Percentiles rank a stretch among this genome's conserved stretches.
phyloP scores from a whole-genome alignment of 2,888 invertebrate species.

The Cataglyphis cursor region DNA sequence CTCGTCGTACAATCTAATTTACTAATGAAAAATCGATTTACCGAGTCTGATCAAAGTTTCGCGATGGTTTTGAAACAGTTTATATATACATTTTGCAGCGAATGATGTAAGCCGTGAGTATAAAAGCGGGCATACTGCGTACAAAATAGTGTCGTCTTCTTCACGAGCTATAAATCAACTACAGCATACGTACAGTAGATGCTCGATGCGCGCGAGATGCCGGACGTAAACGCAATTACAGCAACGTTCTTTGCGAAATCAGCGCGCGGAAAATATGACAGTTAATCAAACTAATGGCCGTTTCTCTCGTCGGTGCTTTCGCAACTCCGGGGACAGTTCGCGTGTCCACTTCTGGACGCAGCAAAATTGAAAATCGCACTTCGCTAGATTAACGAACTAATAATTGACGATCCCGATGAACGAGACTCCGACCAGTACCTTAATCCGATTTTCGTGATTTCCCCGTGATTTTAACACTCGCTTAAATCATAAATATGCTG shows the following conservation, averaged over 20 bases:
- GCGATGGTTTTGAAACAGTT: not conserved
- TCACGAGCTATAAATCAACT: conserved; percentile 21
- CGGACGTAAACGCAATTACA: conserved; percentile 54
- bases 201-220: conserved; percentile 18
- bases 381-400: conserved; percentile 80
- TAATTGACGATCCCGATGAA: conserved; percentile 74
- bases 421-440: conserved; percentile 51
- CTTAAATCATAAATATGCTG: conserved; percentile 39
- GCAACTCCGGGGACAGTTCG: conserved; percentile 40
- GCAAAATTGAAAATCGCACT: conserved; percentile 82
- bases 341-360: conserved; percentile 40
- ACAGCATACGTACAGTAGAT: not conserved
- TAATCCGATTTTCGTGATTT: conserved; percentile 62
- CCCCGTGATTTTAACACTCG: conserved; percentile 55
- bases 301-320: conserved; percentile 73
- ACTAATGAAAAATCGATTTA: not conserved
- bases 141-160: not conserved
- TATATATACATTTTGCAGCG: not conserved
- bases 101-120: not conserved
- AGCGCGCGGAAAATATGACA: conserved; percentile 75
- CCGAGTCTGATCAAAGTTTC: not conserved
- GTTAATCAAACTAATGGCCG: conserved; percentile 83
- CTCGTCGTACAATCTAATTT: not conserved
- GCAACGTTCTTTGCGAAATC: conserved; percentile 69
- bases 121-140: not conserved